A percentile compares a stretch with the other conserved stretches of the same genome.
Evolutionary conservation across 2,113 vertebrate species (phyloP).

Genomic region (Passer domesticus): DNA sequence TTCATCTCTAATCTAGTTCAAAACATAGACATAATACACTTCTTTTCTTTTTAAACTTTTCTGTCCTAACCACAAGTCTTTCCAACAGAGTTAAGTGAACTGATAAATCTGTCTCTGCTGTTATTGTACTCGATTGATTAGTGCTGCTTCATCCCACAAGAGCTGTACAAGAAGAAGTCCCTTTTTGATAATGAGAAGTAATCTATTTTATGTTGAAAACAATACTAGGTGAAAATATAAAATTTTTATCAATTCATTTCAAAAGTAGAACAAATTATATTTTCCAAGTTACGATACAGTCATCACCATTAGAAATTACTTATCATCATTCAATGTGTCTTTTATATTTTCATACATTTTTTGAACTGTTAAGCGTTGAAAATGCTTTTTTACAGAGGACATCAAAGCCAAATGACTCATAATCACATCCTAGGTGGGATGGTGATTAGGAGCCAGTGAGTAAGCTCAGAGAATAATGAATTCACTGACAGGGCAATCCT

Average conservation of each 20-base stretch:
- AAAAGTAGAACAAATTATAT: neutral
- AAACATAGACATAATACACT: neutral
- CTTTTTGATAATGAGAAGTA: neutral
- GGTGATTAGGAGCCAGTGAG: neutral
- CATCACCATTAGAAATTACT: neutral
- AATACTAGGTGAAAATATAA: neutral
- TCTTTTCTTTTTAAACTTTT: neutral
- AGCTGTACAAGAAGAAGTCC: neutral
- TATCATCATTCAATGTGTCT: neutral
- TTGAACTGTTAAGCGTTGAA: neutral
- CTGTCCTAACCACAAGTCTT: neutral
- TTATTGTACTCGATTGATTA: neutral
- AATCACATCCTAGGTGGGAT: neutral
- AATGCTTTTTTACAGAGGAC: neutral
- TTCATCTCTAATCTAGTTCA: neutral
- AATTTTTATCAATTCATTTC: neutral
- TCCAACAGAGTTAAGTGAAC: neutral
- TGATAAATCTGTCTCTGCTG: conserved; percentile 6
- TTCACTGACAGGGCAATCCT: neutral
- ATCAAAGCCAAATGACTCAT: neutral
- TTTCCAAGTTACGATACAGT: neutral
- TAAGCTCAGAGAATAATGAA: neutral
- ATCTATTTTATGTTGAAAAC: neutral
- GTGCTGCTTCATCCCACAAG: neutral
- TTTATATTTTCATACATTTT: neutral